These are phyloP conservation scores for Xenentodon cancila DNA, from an alignment of 2,797 vertebrate species.

Conservation along the genomic window DNA sequence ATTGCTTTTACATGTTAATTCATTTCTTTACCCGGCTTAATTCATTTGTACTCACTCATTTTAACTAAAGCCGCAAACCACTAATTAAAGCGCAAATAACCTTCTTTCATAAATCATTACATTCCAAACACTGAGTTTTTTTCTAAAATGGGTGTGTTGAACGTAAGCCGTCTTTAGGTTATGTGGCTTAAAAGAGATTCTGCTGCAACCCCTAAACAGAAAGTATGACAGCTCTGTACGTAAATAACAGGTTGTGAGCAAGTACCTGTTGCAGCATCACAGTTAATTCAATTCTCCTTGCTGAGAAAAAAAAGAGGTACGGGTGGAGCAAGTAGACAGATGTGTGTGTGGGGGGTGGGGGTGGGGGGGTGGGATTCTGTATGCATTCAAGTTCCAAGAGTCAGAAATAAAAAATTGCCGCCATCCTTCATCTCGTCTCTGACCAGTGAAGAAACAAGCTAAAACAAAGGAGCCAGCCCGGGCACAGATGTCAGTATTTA, in stretches of 20 bases:
- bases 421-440: slow-evolving; percentile 37
- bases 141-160: background rate
- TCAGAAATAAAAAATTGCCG: slow-evolving; percentile 48
- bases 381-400: slow-evolving; percentile 25
- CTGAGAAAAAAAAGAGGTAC: slow-evolving; percentile 37
- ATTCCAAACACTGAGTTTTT: too few species aligned
- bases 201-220: slow-evolving; percentile 33
- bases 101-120: too few species aligned
- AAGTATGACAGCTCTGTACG: slow-evolving; percentile 31
- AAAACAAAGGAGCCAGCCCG: slow-evolving; percentile 69
- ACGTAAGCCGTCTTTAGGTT: slow-evolving; percentile 12
- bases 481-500: slow-evolving; percentile 80
- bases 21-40: too few species aligned
- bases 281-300: slow-evolving; percentile 71
- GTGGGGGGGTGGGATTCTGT: too few species aligned
- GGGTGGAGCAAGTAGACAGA: slow-evolving; percentile 52
- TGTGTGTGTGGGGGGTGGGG: too few species aligned
- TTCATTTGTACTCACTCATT: too few species aligned
- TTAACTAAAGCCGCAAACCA: too few species aligned
- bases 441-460: slow-evolving; percentile 70
- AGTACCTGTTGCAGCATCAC: slow-evolving; percentile 63
- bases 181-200: slow-evolving; percentile 25
- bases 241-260: slow-evolving; percentile 51
- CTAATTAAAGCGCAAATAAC: too few species aligned
- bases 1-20: too few species aligned